Percentiles rank a stretch among this genome's conserved stretches.
Conservation (phyloP, 2,888 invertebrate genomes). For the Drosophila hawaiiensis region DNA sequence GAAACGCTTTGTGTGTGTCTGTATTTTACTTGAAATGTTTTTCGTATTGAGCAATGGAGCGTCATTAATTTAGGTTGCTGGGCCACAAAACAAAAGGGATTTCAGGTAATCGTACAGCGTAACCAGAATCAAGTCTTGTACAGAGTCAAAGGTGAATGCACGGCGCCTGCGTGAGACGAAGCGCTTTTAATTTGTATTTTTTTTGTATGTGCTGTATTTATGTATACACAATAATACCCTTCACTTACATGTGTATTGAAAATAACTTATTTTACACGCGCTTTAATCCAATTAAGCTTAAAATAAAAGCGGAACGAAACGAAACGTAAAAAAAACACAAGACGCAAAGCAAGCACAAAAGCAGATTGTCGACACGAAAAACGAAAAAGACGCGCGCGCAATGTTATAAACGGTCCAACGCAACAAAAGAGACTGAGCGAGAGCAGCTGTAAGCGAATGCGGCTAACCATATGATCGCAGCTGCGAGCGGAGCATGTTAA, state of each 20-base stretch:
- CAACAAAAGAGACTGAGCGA: conserved; percentile 57
- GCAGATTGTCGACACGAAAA: conserved; percentile 27
- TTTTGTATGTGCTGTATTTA: conserved; percentile 6
- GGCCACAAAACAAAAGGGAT: conserved; percentile 26
- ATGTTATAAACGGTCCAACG: conserved; percentile 60
- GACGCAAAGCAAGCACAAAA: conserved; percentile 52
- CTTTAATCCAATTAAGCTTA: conserved; percentile 45
- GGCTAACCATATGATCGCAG: conserved; percentile 63
- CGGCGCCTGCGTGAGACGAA: conserved; percentile 49
- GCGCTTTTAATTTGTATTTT: conserved; percentile 12
- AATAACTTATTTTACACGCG: conserved; percentile 40
- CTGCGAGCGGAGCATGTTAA: conserved; percentile 16
- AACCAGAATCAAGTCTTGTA: conserved; percentile 5
- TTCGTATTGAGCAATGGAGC: conserved; percentile 40
- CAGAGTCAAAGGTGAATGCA: conserved; percentile 47
- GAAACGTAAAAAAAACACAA: conserved; percentile 13
- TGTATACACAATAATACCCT: conserved; percentile 25
- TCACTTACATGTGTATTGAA: conserved; percentile 41
- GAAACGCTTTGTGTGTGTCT: conserved; percentile 14
- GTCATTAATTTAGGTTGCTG: conserved; percentile 42
- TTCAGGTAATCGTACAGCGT: conserved; percentile 18
- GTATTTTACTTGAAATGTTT: background rate
- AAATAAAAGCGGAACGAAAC: conserved; percentile 38
- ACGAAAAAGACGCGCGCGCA: conserved; percentile 59
- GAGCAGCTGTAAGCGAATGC: conserved; percentile 24